Evolutionary conservation across 2,113 vertebrate genomes (phyloP), one percentile per base, ranked within the genome.

Genomic region (Brachypteracias leptosomus): DNA sequence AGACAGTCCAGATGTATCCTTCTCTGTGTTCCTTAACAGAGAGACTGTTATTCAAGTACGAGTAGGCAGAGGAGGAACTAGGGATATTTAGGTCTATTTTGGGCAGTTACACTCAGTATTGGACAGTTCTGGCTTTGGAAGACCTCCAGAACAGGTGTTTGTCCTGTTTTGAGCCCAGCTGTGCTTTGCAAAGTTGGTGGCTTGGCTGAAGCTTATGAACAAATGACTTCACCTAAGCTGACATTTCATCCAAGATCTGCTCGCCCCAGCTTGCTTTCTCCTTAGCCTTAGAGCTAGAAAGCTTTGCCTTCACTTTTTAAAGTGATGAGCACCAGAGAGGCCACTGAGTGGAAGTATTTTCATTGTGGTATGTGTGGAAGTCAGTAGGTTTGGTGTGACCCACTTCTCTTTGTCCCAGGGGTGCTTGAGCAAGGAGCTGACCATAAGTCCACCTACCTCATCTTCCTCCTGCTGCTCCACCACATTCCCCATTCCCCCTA

Each of bases 301-400:
- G 20, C 12, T 89, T 72, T 72, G 21, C 40, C 62, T 36, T 44
- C 16, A 6, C 8, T 82, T 76, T 91, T 65, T 14, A 7, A 51
- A 44, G 40, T 13, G 9, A 75, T 25, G 14, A 82, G 8, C 13
- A 6, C 28, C 1, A 5, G 28, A 16, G 9, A 28, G 68, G 19
- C 14, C n/a, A 57, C 6, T 9, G 9, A 47, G 44, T 2, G 47
- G 44, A 68, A 68, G 13, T 18, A 9, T 49, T 77, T 52, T 25
- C 13, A 7, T n/a, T 47, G n/a, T 16, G 75, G 12, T 9, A 0
- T 4, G 4, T 9, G 38, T 58, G 29, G 9, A 18, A 44, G 28
- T 40, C 3, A 10, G 7, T 22, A n/a, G 62, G 20, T 67, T 52
- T 35, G 55, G 15, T 62, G 35, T 20, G 54, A 68, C 29, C 1